phyloP scores from a whole-genome alignment of 64 coral and sea anemone species.

The Actinia equina region DNA sequence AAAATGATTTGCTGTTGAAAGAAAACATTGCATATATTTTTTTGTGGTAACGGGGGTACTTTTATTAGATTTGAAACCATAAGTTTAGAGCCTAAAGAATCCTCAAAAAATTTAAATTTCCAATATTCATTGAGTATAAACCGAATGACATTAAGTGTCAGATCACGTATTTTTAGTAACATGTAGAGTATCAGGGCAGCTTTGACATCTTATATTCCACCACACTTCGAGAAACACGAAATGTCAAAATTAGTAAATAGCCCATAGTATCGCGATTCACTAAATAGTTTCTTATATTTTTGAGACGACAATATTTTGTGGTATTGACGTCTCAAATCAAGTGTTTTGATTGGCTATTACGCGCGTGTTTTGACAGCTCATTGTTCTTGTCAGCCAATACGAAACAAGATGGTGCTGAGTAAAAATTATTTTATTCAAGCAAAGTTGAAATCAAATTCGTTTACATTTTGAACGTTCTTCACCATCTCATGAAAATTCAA shows the following conservation, averaged over 20 bases:
- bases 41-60: background rate
- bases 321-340: too few species aligned
- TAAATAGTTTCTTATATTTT: too few species aligned
- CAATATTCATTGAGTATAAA: background rate
- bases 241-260: background rate
- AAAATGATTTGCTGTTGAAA: background rate
- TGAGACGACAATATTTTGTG: too few species aligned
- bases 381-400: too few species aligned
- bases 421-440: too few species aligned
- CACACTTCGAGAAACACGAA: background rate
- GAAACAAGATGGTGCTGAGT: too few species aligned
- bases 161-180: background rate
- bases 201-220: background rate
- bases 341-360: too few species aligned
- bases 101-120: background rate
- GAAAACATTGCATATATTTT: conserved; percentile 1
- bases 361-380: too few species aligned
- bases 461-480: too few species aligned
- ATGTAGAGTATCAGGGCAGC: background rate
- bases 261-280: too few species aligned
- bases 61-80: conserved; percentile 2
- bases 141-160: background rate
- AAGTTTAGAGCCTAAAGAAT: background rate
- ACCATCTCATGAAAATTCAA: too few species aligned
- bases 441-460: too few species aligned